These are phyloP conservation scores for Hypocryptadius cinnamomeus DNA, from an alignment of 2,113 vertebrate genomes.

Conservation along the genomic window DNA sequence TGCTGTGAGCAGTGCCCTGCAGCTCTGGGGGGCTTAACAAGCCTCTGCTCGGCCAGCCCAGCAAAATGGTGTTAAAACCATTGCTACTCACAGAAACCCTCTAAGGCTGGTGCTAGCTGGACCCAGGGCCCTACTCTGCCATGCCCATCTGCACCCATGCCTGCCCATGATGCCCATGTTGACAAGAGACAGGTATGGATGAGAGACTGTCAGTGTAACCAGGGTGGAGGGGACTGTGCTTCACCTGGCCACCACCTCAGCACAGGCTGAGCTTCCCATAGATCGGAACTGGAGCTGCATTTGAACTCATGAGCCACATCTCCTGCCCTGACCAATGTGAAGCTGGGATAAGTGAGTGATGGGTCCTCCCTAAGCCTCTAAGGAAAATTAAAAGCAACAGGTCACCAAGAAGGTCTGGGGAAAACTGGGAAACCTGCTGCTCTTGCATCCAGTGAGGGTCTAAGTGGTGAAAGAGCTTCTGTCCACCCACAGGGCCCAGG, in stretches of 20 bases:
- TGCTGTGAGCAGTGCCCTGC: not conserved
- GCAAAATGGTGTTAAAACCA: not conserved
- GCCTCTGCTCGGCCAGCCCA: not conserved
- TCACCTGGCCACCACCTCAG: not conserved
- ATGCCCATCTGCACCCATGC: fast-evolving
- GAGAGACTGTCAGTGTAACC: fast-evolving
- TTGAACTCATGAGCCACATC: not conserved
- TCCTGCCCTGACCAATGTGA: not conserved
- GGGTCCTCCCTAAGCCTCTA: not conserved
- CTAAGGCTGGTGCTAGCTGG: not conserved
- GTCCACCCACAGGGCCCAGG: not conserved
- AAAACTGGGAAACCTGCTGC: not conserved
- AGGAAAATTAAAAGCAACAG: not conserved
- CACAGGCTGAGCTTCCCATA: not conserved
- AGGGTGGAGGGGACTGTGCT: not conserved
- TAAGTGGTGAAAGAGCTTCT: not conserved
- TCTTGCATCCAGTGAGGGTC: not conserved
- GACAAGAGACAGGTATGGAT: not conserved
- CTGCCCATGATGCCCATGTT: fast-evolving
- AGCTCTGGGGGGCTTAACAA: not conserved
- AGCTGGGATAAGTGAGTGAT: not conserved
- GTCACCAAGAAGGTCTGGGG: not conserved
- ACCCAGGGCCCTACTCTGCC: not conserved
- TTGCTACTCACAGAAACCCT: not conserved
- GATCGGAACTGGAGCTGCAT: not conserved